These are phyloP conservation scores for Epizoanthus ramosus DNA, from an alignment of 92 coral and sea anemone species.

Conservation along the genomic window DNA sequence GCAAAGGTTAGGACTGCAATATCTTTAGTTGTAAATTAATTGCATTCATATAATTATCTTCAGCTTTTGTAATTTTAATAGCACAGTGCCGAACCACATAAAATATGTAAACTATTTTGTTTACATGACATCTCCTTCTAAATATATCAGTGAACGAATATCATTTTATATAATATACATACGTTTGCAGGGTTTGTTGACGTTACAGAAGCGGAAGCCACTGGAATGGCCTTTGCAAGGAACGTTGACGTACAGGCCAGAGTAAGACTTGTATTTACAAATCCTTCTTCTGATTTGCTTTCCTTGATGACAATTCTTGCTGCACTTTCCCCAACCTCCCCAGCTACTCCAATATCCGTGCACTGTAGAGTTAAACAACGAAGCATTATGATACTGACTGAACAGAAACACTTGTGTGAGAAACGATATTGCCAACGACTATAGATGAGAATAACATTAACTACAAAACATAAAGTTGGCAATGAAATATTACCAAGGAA, in stretches of 20 bases:
- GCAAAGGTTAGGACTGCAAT: too few relatives aligned
- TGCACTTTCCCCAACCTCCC: constrained; percentile 37
- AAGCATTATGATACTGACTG: not conserved
- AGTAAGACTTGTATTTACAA: constrained; percentile 23
- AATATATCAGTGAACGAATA: not conserved
- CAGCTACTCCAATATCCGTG: constrained; percentile 23
- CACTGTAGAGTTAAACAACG: not conserved
- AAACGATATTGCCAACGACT: too few relatives aligned
- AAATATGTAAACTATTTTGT: not conserved
- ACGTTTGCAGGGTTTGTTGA: constrained; percentile 20
- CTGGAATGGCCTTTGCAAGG: constrained; percentile 34
- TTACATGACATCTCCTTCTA: too few relatives aligned
- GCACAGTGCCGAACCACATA: not conserved
- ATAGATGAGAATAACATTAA: too few relatives aligned
- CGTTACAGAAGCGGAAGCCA: constrained; percentile 19
- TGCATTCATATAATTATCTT: too few relatives aligned
- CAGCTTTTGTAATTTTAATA: too few relatives aligned
- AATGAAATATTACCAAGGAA: too few relatives aligned
- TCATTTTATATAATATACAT: not conserved
- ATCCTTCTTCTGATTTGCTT: constrained; percentile 17
- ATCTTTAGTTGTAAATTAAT: too few relatives aligned
- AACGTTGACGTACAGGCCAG: constrained; percentile 24
- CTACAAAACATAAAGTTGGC: too few relatives aligned
- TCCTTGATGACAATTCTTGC: constrained; percentile 31
- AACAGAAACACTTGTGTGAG: too few relatives aligned